These are phyloP conservation scores for Anoura caudifer DNA, from an alignment of 2,113 vertebrate genomes.

Conservation along the genomic window DNA sequence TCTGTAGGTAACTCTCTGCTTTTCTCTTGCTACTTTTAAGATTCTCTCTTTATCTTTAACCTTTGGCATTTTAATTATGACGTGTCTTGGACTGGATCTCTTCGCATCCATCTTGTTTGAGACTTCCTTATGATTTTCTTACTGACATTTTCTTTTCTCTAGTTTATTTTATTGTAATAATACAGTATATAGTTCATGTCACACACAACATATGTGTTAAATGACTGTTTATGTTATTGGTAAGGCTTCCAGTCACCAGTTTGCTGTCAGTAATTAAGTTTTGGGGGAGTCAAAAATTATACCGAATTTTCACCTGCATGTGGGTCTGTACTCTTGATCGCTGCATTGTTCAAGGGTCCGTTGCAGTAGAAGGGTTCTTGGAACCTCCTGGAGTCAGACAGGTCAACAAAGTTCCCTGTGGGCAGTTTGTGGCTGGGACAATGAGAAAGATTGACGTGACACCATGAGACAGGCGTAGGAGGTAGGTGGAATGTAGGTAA, in stretches of 20 bases:
- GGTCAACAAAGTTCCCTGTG: not conserved
- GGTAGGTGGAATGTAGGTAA: too few relatives aligned
- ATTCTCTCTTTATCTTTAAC: too few relatives aligned
- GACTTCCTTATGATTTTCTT: not conserved
- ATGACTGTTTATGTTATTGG: not conserved
- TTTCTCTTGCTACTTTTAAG: too few relatives aligned
- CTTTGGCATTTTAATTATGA: too few relatives aligned
- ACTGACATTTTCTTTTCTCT: not conserved
- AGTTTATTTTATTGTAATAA: not conserved
- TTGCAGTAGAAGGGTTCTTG: not conserved
- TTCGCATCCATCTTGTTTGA: too few relatives aligned
- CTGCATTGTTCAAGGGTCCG: not conserved
- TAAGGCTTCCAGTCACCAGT: not conserved
- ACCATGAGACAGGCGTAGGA: not conserved
- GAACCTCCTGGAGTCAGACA: not conserved
- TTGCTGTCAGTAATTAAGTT: not conserved
- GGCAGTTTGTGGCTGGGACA: not conserved
- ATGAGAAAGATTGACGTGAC: not conserved
- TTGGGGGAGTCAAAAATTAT: not conserved
- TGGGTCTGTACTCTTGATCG: not conserved
- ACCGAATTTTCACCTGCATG: not conserved
- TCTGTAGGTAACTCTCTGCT: too few relatives aligned
- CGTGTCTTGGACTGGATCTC: too few relatives aligned
- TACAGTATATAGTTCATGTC: not conserved
- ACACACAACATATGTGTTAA: not conserved